Evolutionary conservation across 1,140 invertebrate genomes (phyloP).

Genomic region (Lasaia peninsularis): DNA sequence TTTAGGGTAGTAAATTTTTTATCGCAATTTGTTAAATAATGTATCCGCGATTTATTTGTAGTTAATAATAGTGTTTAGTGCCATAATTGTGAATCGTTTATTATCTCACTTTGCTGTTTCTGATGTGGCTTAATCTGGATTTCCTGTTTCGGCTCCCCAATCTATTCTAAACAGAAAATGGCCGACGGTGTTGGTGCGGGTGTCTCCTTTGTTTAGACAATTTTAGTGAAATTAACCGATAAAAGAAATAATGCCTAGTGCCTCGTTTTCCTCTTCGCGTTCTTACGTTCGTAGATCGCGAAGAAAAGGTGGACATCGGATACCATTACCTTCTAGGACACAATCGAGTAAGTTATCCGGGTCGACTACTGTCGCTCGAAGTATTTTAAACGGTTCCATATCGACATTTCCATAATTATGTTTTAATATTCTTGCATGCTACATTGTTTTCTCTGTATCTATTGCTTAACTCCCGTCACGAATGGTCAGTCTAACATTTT

Average conservation of each 20-base stretch:
- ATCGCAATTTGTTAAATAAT: slow-evolving; percentile 61
- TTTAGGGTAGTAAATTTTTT: slow-evolving; percentile 59
- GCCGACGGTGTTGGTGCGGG: slow-evolving; percentile 80
- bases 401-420: slow-evolving; percentile 45
- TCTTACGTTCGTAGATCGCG: slow-evolving; percentile 90
- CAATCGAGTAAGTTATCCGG: slow-evolving; percentile 79
- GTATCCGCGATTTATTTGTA: slow-evolving; percentile 62
- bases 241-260: slow-evolving; percentile 89
- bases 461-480: slow-evolving; percentile 5
- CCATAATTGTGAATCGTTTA: slow-evolving; percentile 46
- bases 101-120: slow-evolving; percentile 37
- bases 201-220: slow-evolving; percentile 82
- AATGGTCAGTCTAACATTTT: slow-evolving; percentile 6
- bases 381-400: slow-evolving; percentile 57
- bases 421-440: slow-evolving; percentile 22
- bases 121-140: slow-evolving; percentile 59
- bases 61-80: slow-evolving; percentile 63
- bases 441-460: slow-evolving; percentile 6
- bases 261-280: slow-evolving; percentile 91
- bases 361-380: slow-evolving; percentile 61
- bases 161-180: slow-evolving; percentile 81
- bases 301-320: slow-evolving; percentile 90
- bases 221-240: slow-evolving; percentile 73
- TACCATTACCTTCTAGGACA: slow-evolving; percentile 88
- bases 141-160: slow-evolving; percentile 70